Evolutionary conservation across 2,888 invertebrate species (phyloP).

Genomic region (Coenonympha glycerion): DNA sequence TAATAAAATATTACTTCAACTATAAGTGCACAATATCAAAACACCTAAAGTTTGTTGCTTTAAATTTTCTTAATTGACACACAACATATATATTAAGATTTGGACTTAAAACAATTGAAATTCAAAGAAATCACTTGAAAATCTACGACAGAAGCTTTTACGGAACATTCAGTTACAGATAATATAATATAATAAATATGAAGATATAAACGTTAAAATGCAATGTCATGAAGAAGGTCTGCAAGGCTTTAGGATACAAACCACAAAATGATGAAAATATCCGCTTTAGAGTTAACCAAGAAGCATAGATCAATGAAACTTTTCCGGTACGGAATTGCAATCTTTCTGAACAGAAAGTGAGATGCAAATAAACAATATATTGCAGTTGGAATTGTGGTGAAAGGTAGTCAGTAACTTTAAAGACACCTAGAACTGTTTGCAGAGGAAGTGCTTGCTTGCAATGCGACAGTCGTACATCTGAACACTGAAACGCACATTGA

Average conservation of each 20-base stretch:
- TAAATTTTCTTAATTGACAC: neutral
- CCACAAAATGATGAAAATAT: constrained; percentile 63
- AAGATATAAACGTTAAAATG: constrained; percentile 49
- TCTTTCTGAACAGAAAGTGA: constrained; percentile 40
- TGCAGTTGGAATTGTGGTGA: constrained; percentile 25
- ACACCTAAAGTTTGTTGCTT: neutral
- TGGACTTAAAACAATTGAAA: neutral
- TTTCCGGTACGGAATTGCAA: constrained; percentile 28
- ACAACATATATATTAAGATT: neutral
- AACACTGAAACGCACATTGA: constrained; percentile 1
- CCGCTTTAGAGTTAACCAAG: constrained; percentile 76
- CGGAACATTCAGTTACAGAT: constrained; percentile 50
- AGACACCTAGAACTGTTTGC: constrained; percentile 21
- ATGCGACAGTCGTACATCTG: constrained; percentile 35
- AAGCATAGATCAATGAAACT: constrained; percentile 64
- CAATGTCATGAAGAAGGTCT: constrained; percentile 53
- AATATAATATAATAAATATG: constrained; percentile 12
- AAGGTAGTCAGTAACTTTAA: constrained; percentile 12
- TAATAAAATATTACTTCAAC: neutral
- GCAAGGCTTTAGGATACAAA: constrained; percentile 64
- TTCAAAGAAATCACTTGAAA: constrained; percentile 29
- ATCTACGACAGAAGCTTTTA: constrained; percentile 64
- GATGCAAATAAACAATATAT: constrained; percentile 52
- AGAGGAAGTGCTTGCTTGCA: constrained; percentile 39
- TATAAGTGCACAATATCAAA: neutral